Conservation (phyloP, 2,797 vertebrate species). For the Poecilia picta region DNA sequence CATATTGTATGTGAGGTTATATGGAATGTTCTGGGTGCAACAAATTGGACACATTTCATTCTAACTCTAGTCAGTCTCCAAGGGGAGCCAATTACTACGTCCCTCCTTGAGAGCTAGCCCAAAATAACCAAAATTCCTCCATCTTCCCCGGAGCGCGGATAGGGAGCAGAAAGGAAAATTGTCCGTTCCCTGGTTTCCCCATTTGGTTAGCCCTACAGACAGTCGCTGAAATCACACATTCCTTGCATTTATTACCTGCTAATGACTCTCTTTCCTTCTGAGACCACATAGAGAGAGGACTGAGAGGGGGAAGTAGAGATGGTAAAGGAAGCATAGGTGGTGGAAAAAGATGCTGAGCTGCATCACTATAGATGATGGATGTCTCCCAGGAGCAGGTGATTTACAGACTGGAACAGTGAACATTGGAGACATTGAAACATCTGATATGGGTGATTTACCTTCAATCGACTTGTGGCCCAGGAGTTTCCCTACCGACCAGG, state of each 20-base stretch:
- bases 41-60: constrained; percentile 69
- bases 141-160: constrained; percentile 35
- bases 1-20: constrained; percentile 57
- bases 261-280: constrained; percentile 63
- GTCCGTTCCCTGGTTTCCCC: constrained; percentile 53
- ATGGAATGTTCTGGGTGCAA: constrained; percentile 48
- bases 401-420: constrained; percentile 73
- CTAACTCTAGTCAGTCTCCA: constrained; percentile 51
- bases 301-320: not conserved
- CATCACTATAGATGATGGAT: constrained; percentile 62
- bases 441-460: constrained; percentile 62
- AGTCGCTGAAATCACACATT: constrained; percentile 53
- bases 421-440: constrained; percentile 68
- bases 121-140: constrained; percentile 59
- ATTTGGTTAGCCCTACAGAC: constrained; percentile 57
- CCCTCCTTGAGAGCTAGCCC: constrained; percentile 53
- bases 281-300: constrained; percentile 34
- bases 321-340: constrained; percentile 36
- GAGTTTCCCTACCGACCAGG: constrained; percentile 33
- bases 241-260: constrained; percentile 72
- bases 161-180: constrained; percentile 47
- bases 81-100: constrained; percentile 73
- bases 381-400: constrained; percentile 57
- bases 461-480: constrained; percentile 38
- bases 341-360: constrained; percentile 32